These are phyloP conservation scores for Pammene aurita DNA, from an alignment of 2,888 invertebrate species.

Conservation along the genomic window DNA sequence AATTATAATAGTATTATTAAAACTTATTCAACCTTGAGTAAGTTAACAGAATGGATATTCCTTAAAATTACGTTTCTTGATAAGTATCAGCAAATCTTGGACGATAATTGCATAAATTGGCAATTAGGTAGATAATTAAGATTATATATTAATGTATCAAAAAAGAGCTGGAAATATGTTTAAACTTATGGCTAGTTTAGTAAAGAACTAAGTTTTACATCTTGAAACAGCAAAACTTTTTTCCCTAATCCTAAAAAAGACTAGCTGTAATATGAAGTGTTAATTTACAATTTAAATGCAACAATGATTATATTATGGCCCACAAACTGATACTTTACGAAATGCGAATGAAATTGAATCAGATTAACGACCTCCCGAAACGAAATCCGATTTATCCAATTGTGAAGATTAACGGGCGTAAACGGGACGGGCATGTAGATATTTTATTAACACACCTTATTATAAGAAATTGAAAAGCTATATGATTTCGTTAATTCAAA, in stretches of 20 bases:
- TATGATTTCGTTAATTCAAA: neutral
- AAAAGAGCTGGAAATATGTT: no score
- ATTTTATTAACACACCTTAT: neutral
- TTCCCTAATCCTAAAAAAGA: neutral
- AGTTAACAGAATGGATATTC: no score
- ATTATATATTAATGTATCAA: no score
- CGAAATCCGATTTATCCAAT: constrained; percentile 1
- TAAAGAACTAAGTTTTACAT: no score
- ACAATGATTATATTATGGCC: neutral
- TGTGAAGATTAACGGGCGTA: neutral
- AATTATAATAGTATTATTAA: no score
- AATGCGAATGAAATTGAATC: constrained; percentile 12
- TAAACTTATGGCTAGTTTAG: no score
- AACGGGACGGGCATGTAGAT: neutral
- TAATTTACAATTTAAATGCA: constrained; percentile 8
- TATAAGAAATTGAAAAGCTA: neutral
- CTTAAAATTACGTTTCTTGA: no score
- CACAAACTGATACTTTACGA: constrained; percentile 9
- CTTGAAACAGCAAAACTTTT: no score
- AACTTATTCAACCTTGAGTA: no score
- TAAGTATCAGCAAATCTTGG: no score
- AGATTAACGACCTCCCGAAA: constrained; percentile 10
- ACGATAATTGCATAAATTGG: no score
- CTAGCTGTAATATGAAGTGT: neutral
- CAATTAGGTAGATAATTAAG: no score